Evolutionary conservation across 2,797 vertebrate genomes (phyloP), one percentile per base, ranked within the genome.

Genomic region (Sarcoramphus papa): DNA sequence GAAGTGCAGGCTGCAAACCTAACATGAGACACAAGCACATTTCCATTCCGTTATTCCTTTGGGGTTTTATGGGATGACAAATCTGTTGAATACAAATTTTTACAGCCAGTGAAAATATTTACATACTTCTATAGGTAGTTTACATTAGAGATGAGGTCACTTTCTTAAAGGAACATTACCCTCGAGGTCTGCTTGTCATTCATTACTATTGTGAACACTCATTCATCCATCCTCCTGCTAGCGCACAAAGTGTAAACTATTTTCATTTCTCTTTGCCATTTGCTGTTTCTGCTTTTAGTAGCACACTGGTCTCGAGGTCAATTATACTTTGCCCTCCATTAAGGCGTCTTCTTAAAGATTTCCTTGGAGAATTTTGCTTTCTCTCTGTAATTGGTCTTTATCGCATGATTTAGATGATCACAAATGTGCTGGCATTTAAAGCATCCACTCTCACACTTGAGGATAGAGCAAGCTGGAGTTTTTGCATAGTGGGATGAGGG

Each of bases 121-220:
- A 83, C 43, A 54, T 81, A 83, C 14, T 33, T 80, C 85, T 85
- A 48, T 54, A 94, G 54, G 68, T 56, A 90, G 69, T 75, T 93
- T 92, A 94, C 47, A 48, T 56, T 48, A 81, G 40, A 70, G 57
- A 78, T 81, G n/a, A 91, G 37, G 43, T 75, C 57, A 48, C 33
- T 65, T 41, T 88, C 40, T 84, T 76, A 78, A 91, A 90, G 51
- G 6, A 73, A 35, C 25, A 56, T 88, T 20, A 88, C 78, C 33
- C 73, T 43, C 8, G 3, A 83, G 30, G 18, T 72, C 62, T 82
- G 63, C 35, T 85, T 35, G 41, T 70, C 74, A 13, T 60, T 50
- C 72, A 10, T 14, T 9, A 5, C 54, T 54, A 8, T 5, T 11
- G n/a, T 2, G 60, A 83, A 31, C 72, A 31, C 18, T 43, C 72